Conservation (phyloP, 2,797 vertebrate species). For the Gymnoscopelus braueri region DNA sequence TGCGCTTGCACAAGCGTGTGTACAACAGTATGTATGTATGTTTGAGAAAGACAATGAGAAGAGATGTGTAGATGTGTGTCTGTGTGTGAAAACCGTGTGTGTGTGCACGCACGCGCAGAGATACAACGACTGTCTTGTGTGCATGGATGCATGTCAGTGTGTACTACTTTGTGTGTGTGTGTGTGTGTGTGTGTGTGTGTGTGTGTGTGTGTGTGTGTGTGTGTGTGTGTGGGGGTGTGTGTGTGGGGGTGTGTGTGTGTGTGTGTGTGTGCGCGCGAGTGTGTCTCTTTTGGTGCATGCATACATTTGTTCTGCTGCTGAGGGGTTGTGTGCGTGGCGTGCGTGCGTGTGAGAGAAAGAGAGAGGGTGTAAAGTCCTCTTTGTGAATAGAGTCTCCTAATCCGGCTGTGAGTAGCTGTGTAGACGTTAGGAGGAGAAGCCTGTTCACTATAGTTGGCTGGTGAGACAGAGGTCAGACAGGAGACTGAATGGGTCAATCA, state of each 20-base stretch:
- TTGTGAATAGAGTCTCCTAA: conserved; percentile 26
- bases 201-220: conserved; percentile 2
- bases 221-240: not conserved
- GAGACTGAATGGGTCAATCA: not conserved
- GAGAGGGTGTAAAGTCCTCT: not conserved
- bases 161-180: conserved; percentile 11
- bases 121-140: too few relatives aligned
- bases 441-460: not conserved
- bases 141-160: conserved; percentile 7
- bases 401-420: conserved; percentile 12
- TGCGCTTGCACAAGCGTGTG: not conserved
- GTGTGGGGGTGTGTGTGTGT: not conserved
- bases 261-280: not conserved
- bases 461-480: conserved; percentile 2
- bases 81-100: conserved; percentile 34
- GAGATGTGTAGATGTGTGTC: conserved; percentile 11
- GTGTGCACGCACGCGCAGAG: too few relatives aligned
- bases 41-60: conserved; percentile 25
- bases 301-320: too few relatives aligned
- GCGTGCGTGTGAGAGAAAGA: not conserved
- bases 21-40: conserved; percentile 1
- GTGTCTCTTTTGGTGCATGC: too few relatives aligned
- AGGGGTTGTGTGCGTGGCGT: not conserved
- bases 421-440: not conserved
- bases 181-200: too few relatives aligned